phyloP scores from a whole-genome alignment of 2,113 vertebrate genomes.

The Perca flavescens region DNA sequence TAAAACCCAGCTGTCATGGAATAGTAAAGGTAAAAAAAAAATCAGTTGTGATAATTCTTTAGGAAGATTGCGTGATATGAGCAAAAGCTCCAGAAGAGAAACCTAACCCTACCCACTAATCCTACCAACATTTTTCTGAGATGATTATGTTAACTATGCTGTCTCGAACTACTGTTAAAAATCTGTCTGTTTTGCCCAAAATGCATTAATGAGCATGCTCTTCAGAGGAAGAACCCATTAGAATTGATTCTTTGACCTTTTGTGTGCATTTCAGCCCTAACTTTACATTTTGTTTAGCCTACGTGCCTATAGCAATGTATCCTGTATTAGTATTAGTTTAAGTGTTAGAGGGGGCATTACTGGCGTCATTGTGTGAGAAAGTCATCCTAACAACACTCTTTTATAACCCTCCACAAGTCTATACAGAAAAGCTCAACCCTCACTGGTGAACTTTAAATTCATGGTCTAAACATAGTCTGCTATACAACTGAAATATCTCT shows the following conservation, averaged over 20 bases:
- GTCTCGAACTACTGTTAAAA: background rate
- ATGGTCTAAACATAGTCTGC: background rate
- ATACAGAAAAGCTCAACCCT: background rate
- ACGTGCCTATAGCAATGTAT: background rate
- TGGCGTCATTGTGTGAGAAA: background rate
- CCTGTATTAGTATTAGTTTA: background rate
- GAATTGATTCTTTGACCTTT: background rate
- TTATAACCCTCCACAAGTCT: conserved; percentile 1
- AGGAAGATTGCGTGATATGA: background rate
- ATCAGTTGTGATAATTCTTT: no score
- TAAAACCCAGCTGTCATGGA: no score
- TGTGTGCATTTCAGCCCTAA: background rate
- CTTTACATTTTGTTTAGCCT: background rate
- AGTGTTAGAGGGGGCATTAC: background rate
- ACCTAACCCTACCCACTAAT: no score
- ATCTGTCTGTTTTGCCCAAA: no score
- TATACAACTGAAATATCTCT: conserved; percentile 5
- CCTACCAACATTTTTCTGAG: background rate
- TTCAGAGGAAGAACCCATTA: background rate
- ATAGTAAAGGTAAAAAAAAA: no score
- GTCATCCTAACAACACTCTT: background rate
- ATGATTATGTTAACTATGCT: background rate
- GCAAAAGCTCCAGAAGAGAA: background rate
- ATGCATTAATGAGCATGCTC: background rate
- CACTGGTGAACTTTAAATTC: background rate